phyloP scores from a whole-genome alignment of 2,113 vertebrate species.

The Lethenteron reissneri region DNA sequence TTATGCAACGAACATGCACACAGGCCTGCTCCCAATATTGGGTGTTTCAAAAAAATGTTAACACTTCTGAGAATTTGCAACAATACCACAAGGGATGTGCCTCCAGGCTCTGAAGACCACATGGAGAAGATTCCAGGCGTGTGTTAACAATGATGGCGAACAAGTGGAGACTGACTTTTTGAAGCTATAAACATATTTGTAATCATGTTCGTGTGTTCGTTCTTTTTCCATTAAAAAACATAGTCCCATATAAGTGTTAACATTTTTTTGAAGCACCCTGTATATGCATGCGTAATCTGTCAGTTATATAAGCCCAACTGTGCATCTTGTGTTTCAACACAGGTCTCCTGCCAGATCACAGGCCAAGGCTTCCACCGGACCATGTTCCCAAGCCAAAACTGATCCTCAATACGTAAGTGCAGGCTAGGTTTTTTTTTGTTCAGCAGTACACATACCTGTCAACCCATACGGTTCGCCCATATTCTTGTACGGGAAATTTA shows the following conservation, averaged over 20 bases:
- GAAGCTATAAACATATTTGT: too few relatives aligned
- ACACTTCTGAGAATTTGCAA: too few relatives aligned
- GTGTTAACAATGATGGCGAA: neutral
- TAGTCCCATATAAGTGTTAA: neutral
- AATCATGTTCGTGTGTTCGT: too few relatives aligned
- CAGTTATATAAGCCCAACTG: too few relatives aligned
- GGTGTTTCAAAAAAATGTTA: too few relatives aligned
- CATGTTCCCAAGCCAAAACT: slow-evolving; percentile 28
- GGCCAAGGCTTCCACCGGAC: slow-evolving; percentile 47
- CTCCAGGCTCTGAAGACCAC: too few relatives aligned
- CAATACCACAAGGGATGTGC: too few relatives aligned
- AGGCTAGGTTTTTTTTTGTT: slow-evolving; percentile 9
- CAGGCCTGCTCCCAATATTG: too few relatives aligned
- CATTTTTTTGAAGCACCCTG: neutral
- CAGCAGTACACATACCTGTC: neutral
- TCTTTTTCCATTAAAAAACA: neutral
- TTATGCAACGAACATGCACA: too few relatives aligned
- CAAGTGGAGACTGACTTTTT: neutral
- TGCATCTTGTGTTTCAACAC: slow-evolving; percentile 13
- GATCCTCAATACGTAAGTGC: slow-evolving; percentile 53
- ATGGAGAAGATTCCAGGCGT: neutral
- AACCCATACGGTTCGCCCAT: too few relatives aligned
- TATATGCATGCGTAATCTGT: too few relatives aligned
- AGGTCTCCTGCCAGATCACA: slow-evolving; percentile 92
- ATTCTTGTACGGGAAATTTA: too few relatives aligned